These are phyloP conservation scores for Oxyscelio sp. DNA, from an alignment of 2,888 invertebrate genomes.

Conservation along the genomic window DNA sequence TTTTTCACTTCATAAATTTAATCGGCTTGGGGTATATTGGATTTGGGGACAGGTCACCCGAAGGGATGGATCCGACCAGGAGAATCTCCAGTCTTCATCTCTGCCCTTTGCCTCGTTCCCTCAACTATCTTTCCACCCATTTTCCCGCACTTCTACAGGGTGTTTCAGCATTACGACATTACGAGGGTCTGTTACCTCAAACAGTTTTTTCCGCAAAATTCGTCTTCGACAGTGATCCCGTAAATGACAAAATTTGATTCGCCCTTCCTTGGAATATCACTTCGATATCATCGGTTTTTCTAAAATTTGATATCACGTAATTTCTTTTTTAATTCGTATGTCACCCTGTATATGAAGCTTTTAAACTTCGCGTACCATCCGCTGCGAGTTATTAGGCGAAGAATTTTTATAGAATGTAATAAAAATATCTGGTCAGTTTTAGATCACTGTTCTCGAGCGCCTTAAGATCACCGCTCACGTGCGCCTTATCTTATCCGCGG, in stretches of 20 bases:
- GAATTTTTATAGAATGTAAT: constrained; percentile 86
- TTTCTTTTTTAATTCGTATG: no score
- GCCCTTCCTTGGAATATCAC: no score
- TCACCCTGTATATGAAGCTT: no score
- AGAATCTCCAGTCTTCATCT: constrained; percentile 67
- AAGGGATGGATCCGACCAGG: constrained; percentile 61
- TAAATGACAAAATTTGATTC: no score
- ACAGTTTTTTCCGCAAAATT: no score
- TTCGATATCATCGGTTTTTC: no score
- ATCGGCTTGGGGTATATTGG: constrained; percentile 87
- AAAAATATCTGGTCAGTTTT: constrained; percentile 82
- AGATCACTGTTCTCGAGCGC: constrained; percentile 54
- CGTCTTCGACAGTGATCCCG: no score
- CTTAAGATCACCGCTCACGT: no score
- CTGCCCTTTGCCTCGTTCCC: constrained; percentile 46
- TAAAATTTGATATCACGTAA: no score
- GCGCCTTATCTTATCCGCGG: constrained; percentile 48
- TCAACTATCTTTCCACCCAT: constrained; percentile 63
- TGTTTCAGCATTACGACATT: constrained; percentile 9
- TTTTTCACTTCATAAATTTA: constrained; percentile 87
- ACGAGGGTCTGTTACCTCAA: neutral
- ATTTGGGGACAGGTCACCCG: constrained; percentile 80
- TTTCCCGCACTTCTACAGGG: neutral
- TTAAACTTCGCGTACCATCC: constrained; percentile 49
- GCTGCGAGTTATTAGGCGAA: constrained; percentile 83